Evolutionary conservation across 2,797 vertebrate species (phyloP), one percentile per base, ranked within the genome.

Genomic region (Rhinophrynus dorsalis): DNA sequence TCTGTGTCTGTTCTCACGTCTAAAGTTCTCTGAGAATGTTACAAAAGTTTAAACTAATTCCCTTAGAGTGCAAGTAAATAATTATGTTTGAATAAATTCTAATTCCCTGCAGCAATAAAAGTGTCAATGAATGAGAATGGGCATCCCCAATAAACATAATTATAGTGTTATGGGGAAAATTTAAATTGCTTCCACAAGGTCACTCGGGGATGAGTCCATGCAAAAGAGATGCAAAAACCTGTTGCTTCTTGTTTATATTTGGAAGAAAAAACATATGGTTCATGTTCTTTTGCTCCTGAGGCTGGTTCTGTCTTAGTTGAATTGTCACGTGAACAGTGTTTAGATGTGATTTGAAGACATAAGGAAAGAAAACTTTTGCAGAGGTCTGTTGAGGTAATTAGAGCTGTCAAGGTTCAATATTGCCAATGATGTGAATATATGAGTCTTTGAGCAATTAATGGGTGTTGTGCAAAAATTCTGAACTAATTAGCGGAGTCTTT

Each of bases 101-200:
- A n/a, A n/a, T n/a, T n/a, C n/a, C n/a, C n/a, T n/a, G n/a, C n/a
- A n/a, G n/a, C n/a, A n/a, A n/a, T n/a, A n/a, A n/a, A n/a, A n/a
- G n/a, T n/a, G 50, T 63, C 30, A 63, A 33, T 56, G 27, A 10
- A 1, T 11, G 15, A 47, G 57, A 5, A 42, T 20, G 48, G 35
- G 38, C 5, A 13, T 37, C 10, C 24, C 50, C 30, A 47, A 55
- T 61, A n/a, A 54, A 38, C 30, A 30, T 47, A 63, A 63, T 63
- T 55, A 70, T 42, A 62, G 35, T 15, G 55, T 29, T 52, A 33
- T 23, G 47, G 61, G 57, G 45, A 61, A n/a, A 40, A 47, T 21
- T 63, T 18, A 63, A 70, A 70, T 70, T 62, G 51, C 51, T 62
- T 63, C 59, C 59, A 70, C 50, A 55, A 63, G 58, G 50, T 29